Percentiles rank a stretch among this genome's conserved stretches.
phyloP scores from a whole-genome alignment of 1,140 invertebrate genomes.

The Pogonus chalceus region DNA sequence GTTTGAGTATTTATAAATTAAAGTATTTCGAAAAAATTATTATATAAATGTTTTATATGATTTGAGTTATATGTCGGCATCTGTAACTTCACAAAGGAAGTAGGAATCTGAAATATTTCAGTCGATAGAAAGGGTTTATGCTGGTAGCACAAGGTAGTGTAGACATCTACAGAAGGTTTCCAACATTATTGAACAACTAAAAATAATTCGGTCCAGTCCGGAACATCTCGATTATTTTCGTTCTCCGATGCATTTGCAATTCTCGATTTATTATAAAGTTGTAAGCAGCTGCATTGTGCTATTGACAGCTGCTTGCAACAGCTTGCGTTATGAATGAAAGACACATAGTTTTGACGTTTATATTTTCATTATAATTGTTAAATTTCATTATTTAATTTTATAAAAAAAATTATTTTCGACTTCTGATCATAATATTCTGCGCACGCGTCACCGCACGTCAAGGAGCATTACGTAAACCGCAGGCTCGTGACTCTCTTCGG shows the following conservation, averaged over 20 bases:
- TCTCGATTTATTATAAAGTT: not conserved
- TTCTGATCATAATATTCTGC: conserved; percentile 3
- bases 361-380: not conserved
- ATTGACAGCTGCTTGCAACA: not conserved
- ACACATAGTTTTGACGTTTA: not conserved
- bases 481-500: conserved; percentile 15
- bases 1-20: too few species aligned
- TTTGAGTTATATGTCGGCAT: too few species aligned
- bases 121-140: too few species aligned
- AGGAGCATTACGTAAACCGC: conserved; percentile 12
- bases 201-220: not conserved
- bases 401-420: not conserved
- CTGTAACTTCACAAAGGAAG: too few species aligned
- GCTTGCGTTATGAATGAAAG: not conserved
- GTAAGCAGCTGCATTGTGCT: not conserved
- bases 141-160: too few species aligned
- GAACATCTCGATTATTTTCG: not conserved
- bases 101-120: too few species aligned
- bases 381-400: not conserved
- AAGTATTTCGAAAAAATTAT: too few species aligned
- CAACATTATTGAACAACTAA: not conserved
- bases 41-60: too few species aligned
- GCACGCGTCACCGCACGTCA: conserved; percentile 10
- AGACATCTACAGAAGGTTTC: too few species aligned
- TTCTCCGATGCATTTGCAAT: not conserved